These are phyloP conservation scores for Lichenostomus cassidix DNA, from an alignment of 2,113 vertebrate species.

Conservation along the genomic window DNA sequence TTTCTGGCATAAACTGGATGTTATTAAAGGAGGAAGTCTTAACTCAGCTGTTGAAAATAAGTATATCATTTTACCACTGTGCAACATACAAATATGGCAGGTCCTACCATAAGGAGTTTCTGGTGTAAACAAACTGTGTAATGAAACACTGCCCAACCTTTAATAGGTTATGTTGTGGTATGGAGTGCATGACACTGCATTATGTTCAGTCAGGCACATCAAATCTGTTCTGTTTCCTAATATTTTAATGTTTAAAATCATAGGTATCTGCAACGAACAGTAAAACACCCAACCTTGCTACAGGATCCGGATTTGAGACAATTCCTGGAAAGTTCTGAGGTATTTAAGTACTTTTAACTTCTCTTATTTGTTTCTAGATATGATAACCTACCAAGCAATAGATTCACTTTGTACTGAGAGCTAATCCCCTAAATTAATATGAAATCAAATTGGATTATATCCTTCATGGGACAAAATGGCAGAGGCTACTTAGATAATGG, in stretches of 20 bases:
- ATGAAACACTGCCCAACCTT: neutral
- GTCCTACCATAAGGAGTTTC: neutral
- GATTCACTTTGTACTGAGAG: neutral
- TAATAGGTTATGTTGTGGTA: neutral
- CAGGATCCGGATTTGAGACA: slow-evolving; percentile 95
- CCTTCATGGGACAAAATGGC: neutral
- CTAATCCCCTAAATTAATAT: neutral
- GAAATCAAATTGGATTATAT: neutral
- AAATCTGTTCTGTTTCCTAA: neutral
- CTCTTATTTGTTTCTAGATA: neutral
- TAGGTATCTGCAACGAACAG: slow-evolving; percentile 95
- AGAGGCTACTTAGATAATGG: neutral
- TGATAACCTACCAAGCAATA: neutral
- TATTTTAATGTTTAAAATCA: slow-evolving; percentile 45
- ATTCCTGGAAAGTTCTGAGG: slow-evolving; percentile 96
- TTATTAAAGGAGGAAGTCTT: neutral
- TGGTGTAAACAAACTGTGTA: neutral
- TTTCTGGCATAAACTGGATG: neutral
- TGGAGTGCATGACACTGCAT: neutral
- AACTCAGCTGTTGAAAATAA: neutral
- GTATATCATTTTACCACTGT: neutral
- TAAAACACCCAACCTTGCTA: slow-evolving; percentile 91
- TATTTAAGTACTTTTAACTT: slow-evolving; percentile 61
- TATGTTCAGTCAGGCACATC: neutral
- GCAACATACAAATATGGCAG: neutral